Base-by-base conservation (phyloP, 2,888 invertebrate species). In the Byasa hedistus region DNA sequence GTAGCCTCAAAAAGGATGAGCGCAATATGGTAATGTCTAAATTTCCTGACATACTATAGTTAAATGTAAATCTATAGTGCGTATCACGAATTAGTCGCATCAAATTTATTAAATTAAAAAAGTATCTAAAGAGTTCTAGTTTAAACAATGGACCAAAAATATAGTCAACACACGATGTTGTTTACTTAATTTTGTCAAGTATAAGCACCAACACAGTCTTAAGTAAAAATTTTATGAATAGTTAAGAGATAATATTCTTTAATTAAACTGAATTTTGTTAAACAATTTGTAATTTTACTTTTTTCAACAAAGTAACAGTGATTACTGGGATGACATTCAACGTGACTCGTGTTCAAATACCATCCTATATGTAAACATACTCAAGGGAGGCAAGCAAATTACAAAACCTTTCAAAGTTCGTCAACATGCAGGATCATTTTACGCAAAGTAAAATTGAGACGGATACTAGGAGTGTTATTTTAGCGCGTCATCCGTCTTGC, bases 391-490 rank as follows among this genome's bases (percentile, higher is more conserved):
- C 69, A 75, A 78, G 76, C 80, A 78, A 84, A 78, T 82, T 80
- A 79, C 77, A 71, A 70, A 73, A 73, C 77, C 79, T 80, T 79
- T 78, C 77, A 73, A 85, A 84, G 75, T 84, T 80, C 79, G 77
- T 82, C 82, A 85, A 83, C 80, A 82, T 74, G 71, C 72, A 71
- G 73, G 79, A 83, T 84, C 81, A 79, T 82, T 83, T 85, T 82
- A 82, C 81, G 77, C 73, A 71, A 81, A 82, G 80, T 84, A 76
- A 85, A 83, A 84, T 83, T 76, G 73, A 68, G 72, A 72, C 75
- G 83, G 86, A 79, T 84, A 80, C n/a, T 12, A 54, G 10, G 52
- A 54, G 52, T 23, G 22, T 54, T 82, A 80, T 75, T 76, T 75
- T 75, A 69, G 60, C 27, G 51, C 65, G 70, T 70, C 55, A 59